Evolutionary conservation across 2,113 vertebrate species (phyloP).

Genomic region (Alces alces): DNA sequence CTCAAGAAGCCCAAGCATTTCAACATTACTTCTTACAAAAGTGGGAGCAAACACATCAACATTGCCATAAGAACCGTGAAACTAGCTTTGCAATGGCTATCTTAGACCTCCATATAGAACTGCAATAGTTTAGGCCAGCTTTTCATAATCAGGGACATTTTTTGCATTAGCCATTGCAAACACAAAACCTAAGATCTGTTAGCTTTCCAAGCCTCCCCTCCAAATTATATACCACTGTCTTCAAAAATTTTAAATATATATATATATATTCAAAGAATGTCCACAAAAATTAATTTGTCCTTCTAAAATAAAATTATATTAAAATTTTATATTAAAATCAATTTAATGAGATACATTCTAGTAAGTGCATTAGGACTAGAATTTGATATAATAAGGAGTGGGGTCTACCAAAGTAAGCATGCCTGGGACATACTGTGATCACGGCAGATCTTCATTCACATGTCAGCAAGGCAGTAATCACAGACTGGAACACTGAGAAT

Average conservation of each 20-base stretch:
- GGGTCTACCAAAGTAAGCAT: neutral
- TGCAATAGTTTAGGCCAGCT: neutral
- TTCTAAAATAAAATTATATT: conserved; percentile 34
- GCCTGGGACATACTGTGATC: neutral
- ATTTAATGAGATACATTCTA: neutral
- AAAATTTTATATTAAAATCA: neutral
- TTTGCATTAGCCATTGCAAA: neutral
- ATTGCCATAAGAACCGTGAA: conserved; percentile 2
- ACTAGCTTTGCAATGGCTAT: neutral
- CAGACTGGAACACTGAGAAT: neutral
- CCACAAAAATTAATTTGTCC: neutral
- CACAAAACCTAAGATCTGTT: neutral
- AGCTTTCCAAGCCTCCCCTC: neutral
- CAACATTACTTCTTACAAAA: conserved; percentile 34
- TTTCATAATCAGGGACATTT: neutral
- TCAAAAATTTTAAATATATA: neutral
- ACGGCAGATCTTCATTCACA: neutral
- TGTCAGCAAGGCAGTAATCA: conserved; percentile 27
- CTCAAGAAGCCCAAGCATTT: conserved; percentile 40
- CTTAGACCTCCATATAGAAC: neutral
- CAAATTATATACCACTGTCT: neutral
- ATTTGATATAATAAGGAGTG: neutral
- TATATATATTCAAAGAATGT: neutral
- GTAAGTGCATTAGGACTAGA: neutral
- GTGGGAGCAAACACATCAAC: neutral